Conservation (phyloP, 2,797 vertebrate species). For the Varecia variegata region DNA sequence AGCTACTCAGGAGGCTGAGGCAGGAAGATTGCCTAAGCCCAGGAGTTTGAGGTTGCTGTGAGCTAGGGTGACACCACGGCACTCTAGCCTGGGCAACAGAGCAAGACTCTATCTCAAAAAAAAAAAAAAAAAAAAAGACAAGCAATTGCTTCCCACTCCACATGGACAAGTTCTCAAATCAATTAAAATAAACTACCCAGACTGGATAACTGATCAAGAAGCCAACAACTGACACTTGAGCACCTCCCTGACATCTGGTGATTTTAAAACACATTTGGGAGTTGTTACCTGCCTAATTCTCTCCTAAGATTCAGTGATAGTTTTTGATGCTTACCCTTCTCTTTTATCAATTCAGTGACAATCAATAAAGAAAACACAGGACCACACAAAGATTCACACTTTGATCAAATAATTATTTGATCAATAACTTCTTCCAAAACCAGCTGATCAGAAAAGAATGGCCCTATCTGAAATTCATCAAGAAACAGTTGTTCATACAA, state of each 20-base stretch:
- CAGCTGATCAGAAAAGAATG: background rate
- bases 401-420: too few species aligned
- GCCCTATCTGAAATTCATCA: background rate
- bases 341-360: background rate
- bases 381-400: background rate
- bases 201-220: background rate
- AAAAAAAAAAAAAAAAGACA: background rate
- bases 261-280: background rate
- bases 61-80: too few species aligned
- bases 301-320: background rate
- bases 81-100: too few species aligned
- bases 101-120: too few species aligned
- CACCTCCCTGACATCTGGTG: background rate
- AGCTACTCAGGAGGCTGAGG: too few species aligned
- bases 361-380: background rate
- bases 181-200: background rate
- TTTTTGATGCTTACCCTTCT: background rate
- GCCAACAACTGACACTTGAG: background rate
- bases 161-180: background rate
- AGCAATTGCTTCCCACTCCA: background rate
- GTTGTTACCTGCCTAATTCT: background rate
- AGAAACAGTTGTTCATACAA: background rate
- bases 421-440: background rate
- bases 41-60: too few species aligned
- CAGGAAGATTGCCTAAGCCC: too few species aligned